Conservation (phyloP, 2,113 vertebrate genomes). For the Perccottus glenii region DNA sequence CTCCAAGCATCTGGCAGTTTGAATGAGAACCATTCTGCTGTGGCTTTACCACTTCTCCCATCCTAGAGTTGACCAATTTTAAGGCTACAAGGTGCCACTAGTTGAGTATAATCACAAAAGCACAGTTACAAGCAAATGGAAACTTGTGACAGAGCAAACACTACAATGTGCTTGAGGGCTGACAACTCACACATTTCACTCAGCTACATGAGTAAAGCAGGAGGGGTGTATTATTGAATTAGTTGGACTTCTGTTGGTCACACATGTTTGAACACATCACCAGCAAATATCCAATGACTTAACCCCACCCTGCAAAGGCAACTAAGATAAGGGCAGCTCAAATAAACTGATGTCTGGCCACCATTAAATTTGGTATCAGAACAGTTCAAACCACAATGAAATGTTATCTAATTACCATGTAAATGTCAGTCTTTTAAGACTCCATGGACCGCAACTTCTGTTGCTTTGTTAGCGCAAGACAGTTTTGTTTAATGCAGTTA, state of each 20-base stretch:
- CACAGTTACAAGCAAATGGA: constrained; percentile 64
- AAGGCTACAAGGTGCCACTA: constrained; percentile 72
- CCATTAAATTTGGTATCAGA: constrained; percentile 66
- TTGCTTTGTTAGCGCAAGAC: constrained; percentile 29
- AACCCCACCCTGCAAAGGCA: constrained; percentile 76
- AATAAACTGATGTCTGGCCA: constrained; percentile 58
- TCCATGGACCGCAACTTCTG: constrained; percentile 28
- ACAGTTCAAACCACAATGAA: constrained; percentile 70
- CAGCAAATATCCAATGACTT: constrained; percentile 61
- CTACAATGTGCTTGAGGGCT: constrained; percentile 57
- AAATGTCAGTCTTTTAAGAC: constrained; percentile 41
- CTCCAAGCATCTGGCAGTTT: constrained; percentile 77
- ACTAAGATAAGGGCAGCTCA: constrained; percentile 75
- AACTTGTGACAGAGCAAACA: constrained; percentile 52
- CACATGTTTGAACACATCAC: constrained; percentile 33
- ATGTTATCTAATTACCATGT: constrained; percentile 56
- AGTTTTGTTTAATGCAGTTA: constrained; percentile 55
- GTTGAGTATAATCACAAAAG: constrained; percentile 59
- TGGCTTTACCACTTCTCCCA: constrained; percentile 42
- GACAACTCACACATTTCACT: constrained; percentile 53
- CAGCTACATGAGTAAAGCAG: constrained; percentile 67
- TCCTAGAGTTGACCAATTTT: constrained; percentile 48
- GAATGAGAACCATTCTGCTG: constrained; percentile 63
- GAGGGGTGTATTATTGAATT: constrained; percentile 41
- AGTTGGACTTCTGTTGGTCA: constrained; percentile 39